Conservation (phyloP, 2,797 vertebrate genomes). For the Sandelia bainsii region DNA sequence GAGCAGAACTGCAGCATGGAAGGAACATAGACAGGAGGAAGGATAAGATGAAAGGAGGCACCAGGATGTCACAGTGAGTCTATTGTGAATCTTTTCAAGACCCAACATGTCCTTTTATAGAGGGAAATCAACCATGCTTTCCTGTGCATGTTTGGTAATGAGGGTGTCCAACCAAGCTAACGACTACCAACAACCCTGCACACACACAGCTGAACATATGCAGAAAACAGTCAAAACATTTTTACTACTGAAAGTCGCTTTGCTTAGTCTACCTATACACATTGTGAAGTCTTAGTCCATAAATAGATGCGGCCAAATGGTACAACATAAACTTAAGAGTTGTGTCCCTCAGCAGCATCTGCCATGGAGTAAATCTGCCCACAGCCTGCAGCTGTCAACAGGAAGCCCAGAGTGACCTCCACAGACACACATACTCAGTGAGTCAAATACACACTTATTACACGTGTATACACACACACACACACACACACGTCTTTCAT, state of each 20-base stretch:
- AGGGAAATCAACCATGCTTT: constrained; percentile 68
- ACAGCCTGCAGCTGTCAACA: constrained; percentile 85
- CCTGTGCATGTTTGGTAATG: constrained; percentile 67
- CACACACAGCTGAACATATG: constrained; percentile 14
- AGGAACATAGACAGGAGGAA: constrained; percentile 52
- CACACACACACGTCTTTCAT: constrained; percentile 59
- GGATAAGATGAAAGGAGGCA: constrained; percentile 63
- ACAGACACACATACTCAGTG: constrained; percentile 53
- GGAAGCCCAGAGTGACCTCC: constrained; percentile 81
- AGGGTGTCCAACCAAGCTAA: constrained; percentile 62
- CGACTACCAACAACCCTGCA: constrained; percentile 24
- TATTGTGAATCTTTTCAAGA: constrained; percentile 61
- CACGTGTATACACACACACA: constrained; percentile 43
- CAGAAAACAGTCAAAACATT: constrained; percentile 39
- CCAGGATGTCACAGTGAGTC: constrained; percentile 64
- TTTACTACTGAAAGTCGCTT: constrained; percentile 51
- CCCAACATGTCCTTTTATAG: constrained; percentile 54
- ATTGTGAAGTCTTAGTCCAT: constrained; percentile 59
- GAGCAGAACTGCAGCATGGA: constrained; percentile 62
- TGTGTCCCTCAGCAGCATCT: constrained; percentile 82
- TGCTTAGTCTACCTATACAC: constrained; percentile 69
- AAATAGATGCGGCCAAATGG: constrained; percentile 80
- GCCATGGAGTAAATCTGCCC: constrained; percentile 80
- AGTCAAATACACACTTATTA: constrained; percentile 54
- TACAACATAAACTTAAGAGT: constrained; percentile 76